Percentiles rank a stretch among this genome's conserved stretches.
Evolutionary conservation across 1,140 invertebrate genomes (phyloP).

Genomic region (Drosophila lacteicornis): DNA sequence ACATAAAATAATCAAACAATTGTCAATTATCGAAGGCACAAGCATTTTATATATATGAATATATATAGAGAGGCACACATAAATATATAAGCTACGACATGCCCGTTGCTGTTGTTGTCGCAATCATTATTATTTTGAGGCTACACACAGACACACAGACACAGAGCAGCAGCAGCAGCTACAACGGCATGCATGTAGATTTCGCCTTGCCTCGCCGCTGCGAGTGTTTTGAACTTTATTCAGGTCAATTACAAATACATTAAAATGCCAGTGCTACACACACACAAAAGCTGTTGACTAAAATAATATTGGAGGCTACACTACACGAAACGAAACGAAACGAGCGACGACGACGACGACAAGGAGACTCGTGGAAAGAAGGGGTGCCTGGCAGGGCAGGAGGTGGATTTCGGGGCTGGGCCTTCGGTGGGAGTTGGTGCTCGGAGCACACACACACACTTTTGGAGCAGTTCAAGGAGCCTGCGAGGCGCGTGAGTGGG

Average conservation of each 20-base stretch:
- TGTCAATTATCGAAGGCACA: slow-evolving; percentile 76
- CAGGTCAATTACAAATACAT: slow-evolving; percentile 85
- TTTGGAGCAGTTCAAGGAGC: slow-evolving; percentile 60
- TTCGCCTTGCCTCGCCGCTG: slow-evolving; percentile 73
- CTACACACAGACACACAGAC: slow-evolving; percentile 64
- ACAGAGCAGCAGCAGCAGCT: slow-evolving; percentile 4
- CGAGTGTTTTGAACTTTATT: slow-evolving; percentile 84
- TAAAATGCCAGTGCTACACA: slow-evolving; percentile 79
- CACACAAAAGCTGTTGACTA: slow-evolving; percentile 70
- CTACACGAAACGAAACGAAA: slow-evolving; percentile 28
- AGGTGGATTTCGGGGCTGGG: slow-evolving; percentile 31
- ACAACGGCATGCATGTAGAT: slow-evolving; percentile 72
- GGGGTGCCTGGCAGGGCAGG: slow-evolving; percentile 16
- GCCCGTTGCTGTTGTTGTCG: slow-evolving; percentile 66
- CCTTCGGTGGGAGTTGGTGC: slow-evolving; percentile 15
- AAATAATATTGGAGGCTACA: slow-evolving; percentile 82
- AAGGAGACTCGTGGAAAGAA: slow-evolving; percentile 30
- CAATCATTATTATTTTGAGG: slow-evolving; percentile 82
- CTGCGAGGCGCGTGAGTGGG: slow-evolving; percentile 33
- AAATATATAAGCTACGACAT: slow-evolving; percentile 38
- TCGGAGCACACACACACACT: slow-evolving; percentile 11
- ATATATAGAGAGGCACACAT: slow-evolving; percentile 1
- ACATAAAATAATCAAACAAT: slow-evolving; percentile 77
- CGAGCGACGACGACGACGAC: slow-evolving; percentile 38
- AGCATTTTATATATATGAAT: slow-evolving; percentile 36